phyloP scores from a whole-genome alignment of 2,888 invertebrate genomes.

The Reticulitermes lucifugus region DNA sequence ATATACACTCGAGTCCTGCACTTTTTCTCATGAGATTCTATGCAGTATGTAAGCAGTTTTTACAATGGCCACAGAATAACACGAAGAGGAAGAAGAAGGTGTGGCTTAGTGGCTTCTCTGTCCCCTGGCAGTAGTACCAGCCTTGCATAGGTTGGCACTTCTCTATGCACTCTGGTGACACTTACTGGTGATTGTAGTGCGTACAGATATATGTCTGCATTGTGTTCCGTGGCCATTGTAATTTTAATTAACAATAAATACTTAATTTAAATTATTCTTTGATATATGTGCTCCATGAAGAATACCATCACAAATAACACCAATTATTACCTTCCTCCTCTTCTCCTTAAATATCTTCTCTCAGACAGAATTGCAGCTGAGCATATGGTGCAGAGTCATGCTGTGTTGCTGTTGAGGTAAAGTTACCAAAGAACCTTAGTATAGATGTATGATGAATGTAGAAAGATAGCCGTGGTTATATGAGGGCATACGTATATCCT shows the following conservation, averaged over 20 bases:
- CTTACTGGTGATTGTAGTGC: conserved; percentile 37
- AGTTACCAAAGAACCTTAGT: no score
- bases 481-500: no score
- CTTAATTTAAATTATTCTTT: conserved; percentile 8
- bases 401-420: no score
- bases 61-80: conserved; percentile 52
- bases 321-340: no score
- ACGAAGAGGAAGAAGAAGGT: conserved; percentile 36
- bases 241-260: conserved; percentile 55
- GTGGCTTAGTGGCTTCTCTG: conserved; percentile 36
- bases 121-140: neutral
- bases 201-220: conserved; percentile 45
- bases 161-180: conserved; percentile 12
- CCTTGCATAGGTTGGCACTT: neutral
- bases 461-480: no score
- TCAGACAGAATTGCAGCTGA: no score
- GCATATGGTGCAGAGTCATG: no score
- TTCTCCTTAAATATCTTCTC: no score
- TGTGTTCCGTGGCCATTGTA: conserved; percentile 56
- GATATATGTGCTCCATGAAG: no score
- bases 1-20: no score
- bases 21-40: neutral
- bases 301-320: no score
- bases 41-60: conserved; percentile 36
- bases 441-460: no score